phyloP scores from a whole-genome alignment of 2,888 invertebrate species.

The Temnothorax unifasciatus region DNA sequence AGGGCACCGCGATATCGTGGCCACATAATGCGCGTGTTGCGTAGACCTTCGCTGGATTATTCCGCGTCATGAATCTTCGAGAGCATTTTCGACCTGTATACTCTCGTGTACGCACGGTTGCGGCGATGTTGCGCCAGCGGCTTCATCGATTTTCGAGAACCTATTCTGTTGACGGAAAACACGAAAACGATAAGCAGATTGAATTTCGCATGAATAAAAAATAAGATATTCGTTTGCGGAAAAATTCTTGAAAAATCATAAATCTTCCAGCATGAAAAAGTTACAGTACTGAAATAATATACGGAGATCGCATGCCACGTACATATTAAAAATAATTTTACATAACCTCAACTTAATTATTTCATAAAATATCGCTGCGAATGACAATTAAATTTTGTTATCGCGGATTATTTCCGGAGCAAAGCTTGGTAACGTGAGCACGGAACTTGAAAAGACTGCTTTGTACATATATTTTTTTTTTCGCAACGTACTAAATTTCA shows the following conservation, averaged over 20 bases:
- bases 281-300: neutral
- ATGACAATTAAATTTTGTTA: conserved; percentile 14
- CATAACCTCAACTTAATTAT: conserved; percentile 8
- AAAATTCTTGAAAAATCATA: neutral
- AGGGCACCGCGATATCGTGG: conserved; percentile 60
- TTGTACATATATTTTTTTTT: neutral
- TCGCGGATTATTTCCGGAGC: conserved; percentile 28
- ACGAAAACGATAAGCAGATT: neutral
- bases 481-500: conserved; percentile 12
- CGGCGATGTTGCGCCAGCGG: conserved; percentile 15
- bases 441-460: neutral
- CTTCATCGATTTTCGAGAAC: conserved; percentile 61
- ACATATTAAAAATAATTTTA: neutral
- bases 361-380: conserved; percentile 14
- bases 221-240: neutral
- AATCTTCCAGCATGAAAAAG: neutral
- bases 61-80: conserved; percentile 79
- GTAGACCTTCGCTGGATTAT: conserved; percentile 78
- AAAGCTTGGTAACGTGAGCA: neutral
- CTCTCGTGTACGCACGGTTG: neutral
- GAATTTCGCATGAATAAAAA: neutral
- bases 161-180: neutral
- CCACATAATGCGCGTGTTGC: conserved; percentile 72
- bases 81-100: conserved; percentile 61
- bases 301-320: neutral